Evolutionary conservation across 2,888 invertebrate species (phyloP).

Genomic region (Apomyelois bistriatella): DNA sequence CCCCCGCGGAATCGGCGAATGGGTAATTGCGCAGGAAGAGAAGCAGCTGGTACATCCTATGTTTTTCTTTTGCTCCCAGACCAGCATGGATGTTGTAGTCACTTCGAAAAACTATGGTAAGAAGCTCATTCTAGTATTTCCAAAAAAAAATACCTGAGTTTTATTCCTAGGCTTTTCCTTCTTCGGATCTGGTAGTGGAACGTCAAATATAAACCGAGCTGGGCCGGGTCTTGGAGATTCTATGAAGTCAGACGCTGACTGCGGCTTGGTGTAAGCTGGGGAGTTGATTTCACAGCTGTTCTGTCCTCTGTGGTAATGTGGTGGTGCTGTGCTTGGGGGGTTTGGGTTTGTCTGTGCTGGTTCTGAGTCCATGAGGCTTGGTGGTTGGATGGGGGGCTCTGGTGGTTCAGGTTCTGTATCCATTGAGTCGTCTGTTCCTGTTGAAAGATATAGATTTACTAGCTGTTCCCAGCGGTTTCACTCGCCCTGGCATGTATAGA

Average conservation of each 20-base stretch:
- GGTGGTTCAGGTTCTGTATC: slow-evolving; percentile 74
- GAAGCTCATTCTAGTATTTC: no score
- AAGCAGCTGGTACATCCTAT: no score
- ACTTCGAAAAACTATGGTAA: no score
- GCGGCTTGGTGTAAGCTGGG: slow-evolving; percentile 66
- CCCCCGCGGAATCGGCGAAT: no score
- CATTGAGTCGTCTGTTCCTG: slow-evolving; percentile 86
- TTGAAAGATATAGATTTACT: no score
- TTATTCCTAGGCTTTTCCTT: slow-evolving; percentile 52
- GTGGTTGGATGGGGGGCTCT: slow-evolving; percentile 40
- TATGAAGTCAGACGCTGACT: slow-evolving; percentile 64
- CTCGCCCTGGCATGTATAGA: no score
- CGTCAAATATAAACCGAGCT: slow-evolving; percentile 65
- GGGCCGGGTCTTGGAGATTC: slow-evolving; percentile 67
- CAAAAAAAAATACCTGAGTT: slow-evolving; percentile 34
- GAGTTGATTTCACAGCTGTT: slow-evolving; percentile 62
- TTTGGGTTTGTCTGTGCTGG: slow-evolving; percentile 40
- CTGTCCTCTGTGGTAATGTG: slow-evolving; percentile 67
- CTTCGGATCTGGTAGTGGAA: slow-evolving; percentile 65
- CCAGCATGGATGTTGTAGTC: no score
- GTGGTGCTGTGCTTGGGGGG: slow-evolving; percentile 71
- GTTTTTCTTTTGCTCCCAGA: no score
- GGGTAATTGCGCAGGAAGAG: no score
- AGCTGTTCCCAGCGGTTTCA: no score
- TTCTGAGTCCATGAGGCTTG: slow-evolving; percentile 61